Percentiles rank a stretch among this genome's conserved stretches.
phyloP scores from a whole-genome alignment of 2,888 invertebrate genomes.

The Tetragnatha montana region DNA sequence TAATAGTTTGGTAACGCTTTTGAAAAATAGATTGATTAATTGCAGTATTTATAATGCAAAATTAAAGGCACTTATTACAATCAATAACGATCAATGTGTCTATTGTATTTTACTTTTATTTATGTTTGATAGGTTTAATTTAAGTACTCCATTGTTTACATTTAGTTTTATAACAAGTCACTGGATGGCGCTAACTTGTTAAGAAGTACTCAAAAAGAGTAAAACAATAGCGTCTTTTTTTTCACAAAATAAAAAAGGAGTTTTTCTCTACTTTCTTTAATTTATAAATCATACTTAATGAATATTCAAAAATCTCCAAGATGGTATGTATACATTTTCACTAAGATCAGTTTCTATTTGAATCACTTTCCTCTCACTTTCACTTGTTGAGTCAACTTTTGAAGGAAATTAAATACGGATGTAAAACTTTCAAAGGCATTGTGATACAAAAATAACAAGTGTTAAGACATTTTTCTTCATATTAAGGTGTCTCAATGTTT shows the following conservation, averaged over 20 bases:
- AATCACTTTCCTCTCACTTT: background rate
- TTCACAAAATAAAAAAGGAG: background rate
- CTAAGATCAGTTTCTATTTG: background rate
- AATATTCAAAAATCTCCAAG: background rate
- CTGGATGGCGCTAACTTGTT: slow-evolving; percentile 67
- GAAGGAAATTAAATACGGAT: background rate
- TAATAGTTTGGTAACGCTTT: too few species aligned
- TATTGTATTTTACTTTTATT: background rate
- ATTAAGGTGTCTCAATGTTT: too few species aligned
- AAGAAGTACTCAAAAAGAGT: slow-evolving; percentile 4
- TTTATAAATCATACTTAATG: background rate
- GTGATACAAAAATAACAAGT: too few species aligned
- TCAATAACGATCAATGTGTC: background rate
- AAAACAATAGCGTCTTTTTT: slow-evolving; percentile 56
- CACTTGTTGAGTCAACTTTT: slow-evolving; percentile 18
- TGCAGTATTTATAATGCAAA: too few species aligned
- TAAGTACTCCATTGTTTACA: slow-evolving; percentile 32
- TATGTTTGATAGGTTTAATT: background rate
- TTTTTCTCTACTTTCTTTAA: background rate
- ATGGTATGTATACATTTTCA: background rate
- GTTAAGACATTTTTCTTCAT: too few species aligned
- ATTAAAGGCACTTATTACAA: background rate
- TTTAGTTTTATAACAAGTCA: slow-evolving; percentile 50
- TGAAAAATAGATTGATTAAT: too few species aligned
- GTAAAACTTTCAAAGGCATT: too few species aligned